Evolutionary conservation across 1,140 invertebrate genomes (phyloP).

Genomic region (Halesus radiatus): DNA sequence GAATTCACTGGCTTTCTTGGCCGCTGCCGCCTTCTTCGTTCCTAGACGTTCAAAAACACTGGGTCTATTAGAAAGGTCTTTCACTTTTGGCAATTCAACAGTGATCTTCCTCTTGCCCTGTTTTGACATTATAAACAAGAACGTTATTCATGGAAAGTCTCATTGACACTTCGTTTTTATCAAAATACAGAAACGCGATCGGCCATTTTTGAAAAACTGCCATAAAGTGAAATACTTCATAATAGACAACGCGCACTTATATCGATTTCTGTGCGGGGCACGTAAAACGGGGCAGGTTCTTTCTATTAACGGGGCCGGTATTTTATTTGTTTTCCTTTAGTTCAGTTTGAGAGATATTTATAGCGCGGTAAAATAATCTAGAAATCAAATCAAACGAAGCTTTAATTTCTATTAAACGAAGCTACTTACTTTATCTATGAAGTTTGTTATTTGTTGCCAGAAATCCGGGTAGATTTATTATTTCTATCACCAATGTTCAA

Average conservation of each 20-base stretch:
- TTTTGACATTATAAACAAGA: slow-evolving; percentile 76
- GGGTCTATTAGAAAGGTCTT: slow-evolving; percentile 76
- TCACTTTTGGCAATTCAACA: slow-evolving; percentile 80
- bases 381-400: no score
- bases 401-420: no score
- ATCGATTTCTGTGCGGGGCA: not conserved
- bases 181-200: slow-evolving; percentile 39
- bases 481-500: no score
- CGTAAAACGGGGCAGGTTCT: no score
- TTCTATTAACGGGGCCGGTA: no score
- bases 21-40: slow-evolving; percentile 76
- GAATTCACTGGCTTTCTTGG: slow-evolving; percentile 73
- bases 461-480: no score
- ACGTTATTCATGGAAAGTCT: slow-evolving; percentile 53
- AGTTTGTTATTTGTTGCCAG: no score
- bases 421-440: no score
- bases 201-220: slow-evolving; percentile 42
- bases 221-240: not conserved
- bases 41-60: slow-evolving; percentile 86
- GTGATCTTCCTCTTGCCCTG: slow-evolving; percentile 83
- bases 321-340: no score
- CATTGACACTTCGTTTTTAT: slow-evolving; percentile 45
- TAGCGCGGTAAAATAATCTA: no score
- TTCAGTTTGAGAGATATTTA: no score
- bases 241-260: not conserved